Conservation (phyloP, 2,113 vertebrate genomes). For the Greenwoodochromis staneri region DNA sequence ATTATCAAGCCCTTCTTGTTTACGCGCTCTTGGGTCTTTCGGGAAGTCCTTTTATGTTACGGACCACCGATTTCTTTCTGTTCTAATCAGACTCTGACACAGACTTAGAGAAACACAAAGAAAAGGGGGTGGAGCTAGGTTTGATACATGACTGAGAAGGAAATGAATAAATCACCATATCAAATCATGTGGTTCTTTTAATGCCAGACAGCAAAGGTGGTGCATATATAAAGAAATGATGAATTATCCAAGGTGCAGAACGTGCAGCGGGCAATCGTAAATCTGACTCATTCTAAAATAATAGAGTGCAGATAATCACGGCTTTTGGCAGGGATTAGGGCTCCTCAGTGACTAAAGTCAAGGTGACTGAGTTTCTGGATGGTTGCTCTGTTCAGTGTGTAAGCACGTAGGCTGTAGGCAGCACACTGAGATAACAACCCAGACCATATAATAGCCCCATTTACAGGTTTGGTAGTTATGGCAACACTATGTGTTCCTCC, state of each 20-base stretch:
- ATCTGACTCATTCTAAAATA: not conserved
- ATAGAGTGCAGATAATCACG: not conserved
- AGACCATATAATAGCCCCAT: conserved; percentile 12
- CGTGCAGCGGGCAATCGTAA: not conserved
- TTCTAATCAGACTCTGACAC: not conserved
- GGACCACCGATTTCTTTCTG: not conserved
- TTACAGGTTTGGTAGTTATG: conserved; percentile 21
- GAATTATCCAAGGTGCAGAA: not conserved
- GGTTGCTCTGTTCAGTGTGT: not conserved
- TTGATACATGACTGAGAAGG: not conserved
- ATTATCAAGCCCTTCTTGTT: not conserved
- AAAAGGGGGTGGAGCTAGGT: not conserved
- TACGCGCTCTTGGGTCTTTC: not conserved
- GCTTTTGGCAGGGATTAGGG: not conserved
- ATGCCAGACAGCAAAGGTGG: not conserved
- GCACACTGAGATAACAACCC: not conserved
- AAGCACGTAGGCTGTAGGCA: not conserved
- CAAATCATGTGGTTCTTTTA: not conserved
- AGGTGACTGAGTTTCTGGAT: not conserved
- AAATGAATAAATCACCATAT: not conserved
- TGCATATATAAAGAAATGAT: not conserved
- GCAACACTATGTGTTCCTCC: not conserved
- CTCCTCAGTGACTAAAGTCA: not conserved
- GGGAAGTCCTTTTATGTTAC: not conserved
- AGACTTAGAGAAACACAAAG: not conserved